Evolutionary conservation across 2,888 invertebrate genomes (phyloP).

Genomic region (Tanytarsus gracilentus): DNA sequence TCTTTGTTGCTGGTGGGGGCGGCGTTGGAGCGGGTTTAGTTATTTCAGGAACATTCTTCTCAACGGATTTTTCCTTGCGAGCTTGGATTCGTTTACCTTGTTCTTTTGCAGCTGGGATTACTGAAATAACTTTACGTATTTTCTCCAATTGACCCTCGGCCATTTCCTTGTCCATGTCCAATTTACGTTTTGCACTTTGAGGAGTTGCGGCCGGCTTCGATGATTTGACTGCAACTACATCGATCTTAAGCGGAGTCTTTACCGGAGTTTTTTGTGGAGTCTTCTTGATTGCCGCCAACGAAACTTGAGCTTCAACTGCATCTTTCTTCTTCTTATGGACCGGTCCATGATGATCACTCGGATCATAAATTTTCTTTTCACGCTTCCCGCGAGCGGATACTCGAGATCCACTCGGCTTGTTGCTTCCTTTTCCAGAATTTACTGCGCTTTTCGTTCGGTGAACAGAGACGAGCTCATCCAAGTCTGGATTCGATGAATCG

Average conservation of each 20-base stretch:
- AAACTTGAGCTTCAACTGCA: neutral
- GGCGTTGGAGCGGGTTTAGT: neutral
- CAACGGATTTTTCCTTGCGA: neutral
- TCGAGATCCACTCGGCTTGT: neutral
- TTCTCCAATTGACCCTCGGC: neutral
- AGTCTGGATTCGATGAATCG: neutral
- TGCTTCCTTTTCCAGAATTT: neutral
- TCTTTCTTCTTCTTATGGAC: constrained; percentile 33
- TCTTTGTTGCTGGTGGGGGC: neutral
- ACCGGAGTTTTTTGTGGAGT: neutral
- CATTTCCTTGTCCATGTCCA: too few species aligned
- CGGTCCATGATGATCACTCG: constrained; percentile 71
- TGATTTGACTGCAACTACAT: neutral
- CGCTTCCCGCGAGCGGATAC: constrained; percentile 44
- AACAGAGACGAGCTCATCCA: neutral
- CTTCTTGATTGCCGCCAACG: neutral
- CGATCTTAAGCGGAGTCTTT: neutral
- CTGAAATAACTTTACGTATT: neutral
- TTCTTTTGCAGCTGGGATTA: neutral
- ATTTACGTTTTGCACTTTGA: too few species aligned
- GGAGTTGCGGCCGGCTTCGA: neutral
- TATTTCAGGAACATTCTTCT: neutral
- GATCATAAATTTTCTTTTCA: constrained; percentile 78
- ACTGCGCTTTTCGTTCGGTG: too few species aligned
- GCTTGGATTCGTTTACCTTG: neutral